Percentiles rank a stretch among this genome's conserved stretches.
phyloP scores from a whole-genome alignment of 2,797 vertebrate species.

The Eulemur rubriventer region DNA sequence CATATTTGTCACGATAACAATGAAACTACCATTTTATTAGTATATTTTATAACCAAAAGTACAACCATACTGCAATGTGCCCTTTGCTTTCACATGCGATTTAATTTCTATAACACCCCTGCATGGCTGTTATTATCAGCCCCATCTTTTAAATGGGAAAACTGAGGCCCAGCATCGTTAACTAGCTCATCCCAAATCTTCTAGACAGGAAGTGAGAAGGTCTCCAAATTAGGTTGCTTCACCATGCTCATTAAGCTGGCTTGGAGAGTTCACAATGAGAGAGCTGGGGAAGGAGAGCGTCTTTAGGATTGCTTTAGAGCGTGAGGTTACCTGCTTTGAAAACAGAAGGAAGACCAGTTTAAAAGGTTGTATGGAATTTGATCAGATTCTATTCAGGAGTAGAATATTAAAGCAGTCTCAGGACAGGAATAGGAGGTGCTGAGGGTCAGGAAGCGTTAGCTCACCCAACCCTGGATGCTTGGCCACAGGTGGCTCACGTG shows the following conservation, averaged over 20 bases:
- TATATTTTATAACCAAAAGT: background rate
- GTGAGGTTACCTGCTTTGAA: background rate
- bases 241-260: background rate
- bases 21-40: background rate
- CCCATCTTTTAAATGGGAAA: background rate
- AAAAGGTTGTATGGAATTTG: background rate
- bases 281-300: rapidly evolving
- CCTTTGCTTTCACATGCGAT: background rate
- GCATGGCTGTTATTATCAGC: background rate
- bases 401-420: too few species aligned
- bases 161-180: background rate
- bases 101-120: background rate
- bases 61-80: background rate
- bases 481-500: background rate
- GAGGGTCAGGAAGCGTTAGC: background rate
- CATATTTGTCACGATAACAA: background rate
- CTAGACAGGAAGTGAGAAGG: background rate
- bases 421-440: background rate
- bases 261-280: background rate
- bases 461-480: too few species aligned
- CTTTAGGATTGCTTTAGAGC: background rate
- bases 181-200: background rate
- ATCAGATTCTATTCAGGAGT: background rate
- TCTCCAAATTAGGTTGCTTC: background rate
- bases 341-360: too few species aligned